These are phyloP conservation scores for Belonocnema kinseyi DNA, from an alignment of 1,140 invertebrate genomes.

Conservation along the genomic window DNA sequence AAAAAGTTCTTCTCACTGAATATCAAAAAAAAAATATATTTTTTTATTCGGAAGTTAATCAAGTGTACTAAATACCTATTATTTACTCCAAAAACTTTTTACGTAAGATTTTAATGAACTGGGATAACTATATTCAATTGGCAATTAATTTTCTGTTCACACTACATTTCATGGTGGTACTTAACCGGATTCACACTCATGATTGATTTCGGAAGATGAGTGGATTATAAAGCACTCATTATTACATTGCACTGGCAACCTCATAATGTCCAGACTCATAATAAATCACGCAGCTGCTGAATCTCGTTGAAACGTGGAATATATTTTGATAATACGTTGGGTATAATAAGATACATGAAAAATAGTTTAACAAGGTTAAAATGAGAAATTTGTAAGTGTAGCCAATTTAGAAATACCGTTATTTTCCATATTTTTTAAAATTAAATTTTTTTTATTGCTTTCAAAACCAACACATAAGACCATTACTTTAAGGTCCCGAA, in stretches of 20 bases:
- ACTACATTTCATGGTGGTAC: background rate
- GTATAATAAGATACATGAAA: conserved; percentile 22
- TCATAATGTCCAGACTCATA: background rate
- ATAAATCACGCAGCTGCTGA: conserved; percentile 22
- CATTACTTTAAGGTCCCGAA: too few relatives aligned
- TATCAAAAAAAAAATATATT: too few relatives aligned
- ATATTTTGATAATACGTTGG: conserved; percentile 18
- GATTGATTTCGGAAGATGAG: conserved; percentile 11
- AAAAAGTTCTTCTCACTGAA: too few relatives aligned
- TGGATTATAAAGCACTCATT: conserved; percentile 24
- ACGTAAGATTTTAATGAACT: too few relatives aligned
- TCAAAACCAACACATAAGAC: too few relatives aligned
- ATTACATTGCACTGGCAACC: conserved; percentile 17
- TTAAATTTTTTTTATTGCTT: too few relatives aligned
- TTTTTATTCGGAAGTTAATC: too few relatives aligned
- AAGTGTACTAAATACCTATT: too few relatives aligned
- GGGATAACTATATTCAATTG: too few relatives aligned
- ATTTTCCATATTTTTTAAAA: too few relatives aligned
- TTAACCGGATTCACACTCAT: background rate
- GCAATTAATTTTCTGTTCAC: background rate
- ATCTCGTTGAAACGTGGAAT: conserved; percentile 20
- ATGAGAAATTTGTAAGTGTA: background rate
- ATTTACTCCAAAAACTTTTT: too few relatives aligned
- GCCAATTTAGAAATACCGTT: background rate
- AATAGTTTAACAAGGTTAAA: background rate